Conservation (phyloP, 1,140 invertebrate species). For the Venustaconcha ellipsiformis region DNA sequence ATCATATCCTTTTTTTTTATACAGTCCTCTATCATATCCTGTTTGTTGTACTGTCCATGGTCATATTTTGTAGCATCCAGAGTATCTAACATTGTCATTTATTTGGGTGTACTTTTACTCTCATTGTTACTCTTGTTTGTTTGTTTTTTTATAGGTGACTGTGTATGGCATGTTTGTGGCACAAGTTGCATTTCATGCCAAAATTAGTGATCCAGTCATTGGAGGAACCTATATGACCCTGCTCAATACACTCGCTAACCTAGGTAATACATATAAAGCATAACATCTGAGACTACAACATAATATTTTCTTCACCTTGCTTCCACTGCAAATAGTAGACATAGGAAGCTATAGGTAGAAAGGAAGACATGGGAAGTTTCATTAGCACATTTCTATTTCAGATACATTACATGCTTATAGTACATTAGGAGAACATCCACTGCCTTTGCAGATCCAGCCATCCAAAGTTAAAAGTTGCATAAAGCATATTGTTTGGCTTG, state of each 20-base stretch:
- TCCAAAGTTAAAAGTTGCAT: too few species aligned
- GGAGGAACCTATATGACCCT: constrained; percentile 99
- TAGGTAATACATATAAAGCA: constrained; percentile 72
- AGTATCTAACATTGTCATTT: too few species aligned
- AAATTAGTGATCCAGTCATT: constrained; percentile 90
- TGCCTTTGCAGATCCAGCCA: too few species aligned
- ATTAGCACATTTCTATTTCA: neutral
- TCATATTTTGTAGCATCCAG: too few species aligned
- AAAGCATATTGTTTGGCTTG: too few species aligned
- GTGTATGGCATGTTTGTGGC: constrained; percentile 80
- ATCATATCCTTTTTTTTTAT: too few species aligned
- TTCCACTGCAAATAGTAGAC: neutral
- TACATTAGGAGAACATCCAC: too few species aligned
- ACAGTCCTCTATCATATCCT: too few species aligned
- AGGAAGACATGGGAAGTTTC: neutral
- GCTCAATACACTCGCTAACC: constrained; percentile 95
- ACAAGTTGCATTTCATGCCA: constrained; percentile 84
- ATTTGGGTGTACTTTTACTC: too few species aligned
- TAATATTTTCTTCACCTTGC: neutral
- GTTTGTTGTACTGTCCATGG: too few species aligned
- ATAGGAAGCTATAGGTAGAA: neutral
- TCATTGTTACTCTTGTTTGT: neutral
- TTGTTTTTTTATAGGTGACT: constrained; percentile 55
- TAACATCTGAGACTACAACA: neutral
- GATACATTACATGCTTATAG: neutral